Percentiles rank a stretch among this genome's conserved stretches.
These are phyloP conservation scores for Tragopan temminckii DNA, from an alignment of 2,797 vertebrate genomes.

Conservation along the genomic window DNA sequence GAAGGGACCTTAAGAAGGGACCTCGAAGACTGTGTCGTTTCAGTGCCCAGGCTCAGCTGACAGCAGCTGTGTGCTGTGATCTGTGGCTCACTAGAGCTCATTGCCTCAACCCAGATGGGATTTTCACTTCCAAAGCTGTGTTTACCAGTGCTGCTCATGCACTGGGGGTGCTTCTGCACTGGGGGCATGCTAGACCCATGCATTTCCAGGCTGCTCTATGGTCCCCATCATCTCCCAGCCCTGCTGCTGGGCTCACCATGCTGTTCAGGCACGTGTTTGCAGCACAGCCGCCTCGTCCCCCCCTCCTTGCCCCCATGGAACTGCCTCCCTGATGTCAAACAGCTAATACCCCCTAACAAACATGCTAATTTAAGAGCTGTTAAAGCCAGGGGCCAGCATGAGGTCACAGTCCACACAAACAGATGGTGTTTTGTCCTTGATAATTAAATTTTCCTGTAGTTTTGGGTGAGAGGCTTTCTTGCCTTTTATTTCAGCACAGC, in stretches of 20 bases:
- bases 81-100: background rate
- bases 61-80: accelerated
- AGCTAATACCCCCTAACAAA: slow-evolving; percentile 1
- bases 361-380: slow-evolving; percentile 40
- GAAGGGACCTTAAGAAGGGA: no score
- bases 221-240: accelerated
- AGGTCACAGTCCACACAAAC: slow-evolving; percentile 51
- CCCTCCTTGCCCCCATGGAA: accelerated
- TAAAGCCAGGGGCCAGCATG: background rate
- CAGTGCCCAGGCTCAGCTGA: background rate
- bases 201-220: background rate
- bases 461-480: background rate
- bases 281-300: accelerated
- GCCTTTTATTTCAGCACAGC: slow-evolving; percentile 31
- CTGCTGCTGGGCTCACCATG: background rate
- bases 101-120: background rate
- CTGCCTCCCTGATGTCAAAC: background rate
- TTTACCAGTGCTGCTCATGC: background rate
- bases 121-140: background rate
- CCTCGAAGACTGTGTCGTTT: no score
- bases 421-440: slow-evolving; percentile 70
- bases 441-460: slow-evolving; percentile 55
- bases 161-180: no score
- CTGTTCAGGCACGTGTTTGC: accelerated
- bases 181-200: background rate